A percentile compares a stretch with the other conserved stretches of the same genome.
phyloP scores from a whole-genome alignment of 2,113 vertebrate genomes.

The Eurypyga helias region DNA sequence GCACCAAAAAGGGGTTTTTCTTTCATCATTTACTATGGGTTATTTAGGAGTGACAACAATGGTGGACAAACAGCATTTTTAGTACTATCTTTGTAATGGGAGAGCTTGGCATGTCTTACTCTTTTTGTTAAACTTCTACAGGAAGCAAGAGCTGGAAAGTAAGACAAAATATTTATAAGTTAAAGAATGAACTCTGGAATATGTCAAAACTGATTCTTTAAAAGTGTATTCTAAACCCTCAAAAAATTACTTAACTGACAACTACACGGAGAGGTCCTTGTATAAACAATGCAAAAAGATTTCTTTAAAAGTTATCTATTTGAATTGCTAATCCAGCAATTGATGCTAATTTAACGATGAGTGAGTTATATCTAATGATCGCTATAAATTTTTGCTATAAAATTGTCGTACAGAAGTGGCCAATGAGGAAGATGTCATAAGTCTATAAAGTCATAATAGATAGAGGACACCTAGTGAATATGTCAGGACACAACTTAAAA shows the following conservation, averaged over 20 bases:
- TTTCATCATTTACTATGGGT: not conserved
- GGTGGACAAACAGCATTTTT: rapidly evolving
- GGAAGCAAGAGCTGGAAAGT: not conserved
- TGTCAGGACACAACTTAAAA: not conserved
- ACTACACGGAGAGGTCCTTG: not conserved
- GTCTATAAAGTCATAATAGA: rapidly evolving
- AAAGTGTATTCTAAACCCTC: not conserved
- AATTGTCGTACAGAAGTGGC: not conserved
- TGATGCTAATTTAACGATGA: not conserved
- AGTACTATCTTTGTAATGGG: not conserved
- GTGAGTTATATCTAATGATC: not conserved
- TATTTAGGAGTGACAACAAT: not conserved
- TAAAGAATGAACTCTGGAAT: not conserved
- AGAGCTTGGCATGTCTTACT: not conserved
- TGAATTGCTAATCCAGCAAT: not conserved
- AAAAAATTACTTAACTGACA: not conserved
- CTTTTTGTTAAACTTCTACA: not conserved
- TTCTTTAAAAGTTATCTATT: not conserved
- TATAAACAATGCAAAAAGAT: not conserved
- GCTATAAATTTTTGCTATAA: not conserved
- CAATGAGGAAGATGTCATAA: not conserved
- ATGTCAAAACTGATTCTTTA: not conserved
- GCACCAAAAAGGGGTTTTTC: not conserved
- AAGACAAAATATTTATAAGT: not conserved
- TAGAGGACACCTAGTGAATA: not conserved